phyloP scores from a whole-genome alignment of 2,797 vertebrate species.

The Acanthiza pusilla region DNA sequence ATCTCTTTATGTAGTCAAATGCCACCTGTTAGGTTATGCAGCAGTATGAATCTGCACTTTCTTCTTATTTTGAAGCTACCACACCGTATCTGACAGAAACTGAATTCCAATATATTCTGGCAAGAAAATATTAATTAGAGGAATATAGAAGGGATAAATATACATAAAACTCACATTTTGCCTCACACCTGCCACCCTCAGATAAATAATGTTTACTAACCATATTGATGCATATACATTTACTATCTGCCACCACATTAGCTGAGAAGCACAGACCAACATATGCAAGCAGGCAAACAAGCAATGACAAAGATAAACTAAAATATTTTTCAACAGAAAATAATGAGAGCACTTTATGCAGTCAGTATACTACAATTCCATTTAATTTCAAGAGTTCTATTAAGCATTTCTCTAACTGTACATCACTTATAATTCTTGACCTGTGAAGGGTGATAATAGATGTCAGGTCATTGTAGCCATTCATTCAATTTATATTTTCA shows the following conservation, averaged over 20 bases:
- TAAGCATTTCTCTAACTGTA: slow-evolving; percentile 13
- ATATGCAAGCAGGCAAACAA: background rate
- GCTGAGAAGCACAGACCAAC: background rate
- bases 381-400: background rate
- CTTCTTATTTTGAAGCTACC: background rate
- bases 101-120: background rate
- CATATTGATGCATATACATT: background rate
- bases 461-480: background rate
- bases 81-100: background rate
- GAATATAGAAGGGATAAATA: background rate
- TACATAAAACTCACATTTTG: background rate
- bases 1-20: background rate
- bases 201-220: background rate
- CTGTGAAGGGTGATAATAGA: slow-evolving; percentile 12
- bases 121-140: background rate
- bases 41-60: background rate
- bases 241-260: background rate
- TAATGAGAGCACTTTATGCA: background rate
- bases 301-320: background rate
- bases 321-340: background rate
- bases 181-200: background rate
- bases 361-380: background rate
- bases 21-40: background rate
- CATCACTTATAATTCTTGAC: background rate
- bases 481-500: slow-evolving; percentile 1